A percentile compares a stretch with the other conserved stretches of the same genome.
Conservation (phyloP, 30 jellyfish, hydroid and myxozoan genomes). For the Calvadosia cruxmelitensis region DNA sequence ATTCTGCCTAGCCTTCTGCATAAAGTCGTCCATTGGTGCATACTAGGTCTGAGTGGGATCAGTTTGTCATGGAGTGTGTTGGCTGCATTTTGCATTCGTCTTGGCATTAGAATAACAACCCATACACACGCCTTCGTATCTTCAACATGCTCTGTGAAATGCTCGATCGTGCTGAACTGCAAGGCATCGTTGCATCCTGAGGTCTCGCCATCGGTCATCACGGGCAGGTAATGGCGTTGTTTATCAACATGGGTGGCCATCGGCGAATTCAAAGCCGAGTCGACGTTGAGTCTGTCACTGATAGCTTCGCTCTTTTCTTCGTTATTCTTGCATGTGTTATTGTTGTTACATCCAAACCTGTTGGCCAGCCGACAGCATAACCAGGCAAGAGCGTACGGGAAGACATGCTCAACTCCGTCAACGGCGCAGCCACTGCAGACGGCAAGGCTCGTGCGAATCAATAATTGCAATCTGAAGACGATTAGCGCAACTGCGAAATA, state of each 20-base stretch:
- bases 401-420: neutral
- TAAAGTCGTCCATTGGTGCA: constrained; percentile 47
- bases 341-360: too few relatives aligned
- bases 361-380: neutral
- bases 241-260: too few relatives aligned
- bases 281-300: too few relatives aligned
- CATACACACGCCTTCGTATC: constrained; percentile 92
- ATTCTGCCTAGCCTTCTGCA: constrained; percentile 16
- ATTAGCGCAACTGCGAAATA: neutral
- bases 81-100: neutral
- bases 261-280: too few relatives aligned
- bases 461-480: neutral
- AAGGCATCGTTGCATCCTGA: neutral
- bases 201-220: neutral
- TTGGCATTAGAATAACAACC: constrained; percentile 63
- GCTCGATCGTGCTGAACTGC: constrained; percentile 27
- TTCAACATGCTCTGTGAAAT: constrained; percentile 67
- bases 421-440: neutral
- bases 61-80: too few relatives aligned
- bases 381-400: neutral
- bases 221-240: too few relatives aligned
- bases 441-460: neutral
- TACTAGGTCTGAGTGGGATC: neutral
- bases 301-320: neutral
- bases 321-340: too few relatives aligned